These are phyloP conservation scores for Stegodyphus mimosarum DNA, from an alignment of 1,140 invertebrate genomes.

Conservation along the genomic window DNA sequence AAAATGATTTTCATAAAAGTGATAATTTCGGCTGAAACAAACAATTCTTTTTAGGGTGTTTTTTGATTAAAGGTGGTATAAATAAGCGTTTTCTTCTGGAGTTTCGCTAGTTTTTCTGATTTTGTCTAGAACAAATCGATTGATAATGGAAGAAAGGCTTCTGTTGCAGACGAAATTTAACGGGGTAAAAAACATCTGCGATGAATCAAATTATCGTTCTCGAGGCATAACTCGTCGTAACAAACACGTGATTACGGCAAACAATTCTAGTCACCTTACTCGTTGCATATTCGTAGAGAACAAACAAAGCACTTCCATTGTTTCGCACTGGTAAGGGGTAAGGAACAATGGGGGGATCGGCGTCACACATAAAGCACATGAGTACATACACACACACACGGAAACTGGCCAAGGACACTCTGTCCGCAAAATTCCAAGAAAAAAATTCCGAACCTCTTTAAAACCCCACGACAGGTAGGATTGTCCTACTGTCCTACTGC, in stretches of 20 bases:
- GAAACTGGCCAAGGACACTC: constrained; percentile 25
- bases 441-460: not conserved
- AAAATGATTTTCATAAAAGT: too few relatives aligned
- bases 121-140: too few relatives aligned
- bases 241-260: not conserved
- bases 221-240: not conserved
- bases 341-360: not conserved
- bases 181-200: too few relatives aligned
- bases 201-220: not conserved
- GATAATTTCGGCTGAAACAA: too few relatives aligned
- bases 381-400: not conserved
- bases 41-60: too few relatives aligned
- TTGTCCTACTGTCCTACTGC: not conserved
- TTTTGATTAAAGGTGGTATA: too few relatives aligned
- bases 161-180: too few relatives aligned
- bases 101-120: too few relatives aligned
- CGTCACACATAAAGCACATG: not conserved
- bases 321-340: not conserved
- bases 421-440: not conserved
- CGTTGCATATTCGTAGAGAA: not conserved
- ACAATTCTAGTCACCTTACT: too few relatives aligned
- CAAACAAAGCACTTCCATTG: not conserved
- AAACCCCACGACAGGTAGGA: not conserved
- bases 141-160: too few relatives aligned
- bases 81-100: too few relatives aligned